Conservation (phyloP, 1,140 invertebrate genomes). For the Zaprionus vittiger region DNA sequence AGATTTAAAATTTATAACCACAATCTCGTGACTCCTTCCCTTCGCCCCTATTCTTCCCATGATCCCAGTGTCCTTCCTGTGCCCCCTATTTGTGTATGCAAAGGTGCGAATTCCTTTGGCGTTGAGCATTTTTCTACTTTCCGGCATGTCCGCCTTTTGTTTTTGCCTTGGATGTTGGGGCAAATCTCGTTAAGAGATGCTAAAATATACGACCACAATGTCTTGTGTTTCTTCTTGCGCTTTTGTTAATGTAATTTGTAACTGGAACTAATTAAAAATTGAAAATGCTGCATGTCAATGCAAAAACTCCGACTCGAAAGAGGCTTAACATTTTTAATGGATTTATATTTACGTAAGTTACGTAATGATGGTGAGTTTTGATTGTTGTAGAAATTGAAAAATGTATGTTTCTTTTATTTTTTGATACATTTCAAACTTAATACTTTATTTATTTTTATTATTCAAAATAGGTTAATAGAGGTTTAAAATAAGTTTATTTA, state of each 20-base stretch:
- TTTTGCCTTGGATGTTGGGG: conserved; percentile 32
- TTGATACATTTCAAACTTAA: background rate
- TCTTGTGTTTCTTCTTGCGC: conserved; percentile 30
- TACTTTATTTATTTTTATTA: background rate
- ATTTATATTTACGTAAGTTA: background rate
- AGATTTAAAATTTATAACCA: conserved; percentile 84
- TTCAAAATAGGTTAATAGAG: too few relatives aligned
- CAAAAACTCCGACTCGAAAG: background rate
- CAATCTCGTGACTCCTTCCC: conserved; percentile 5
- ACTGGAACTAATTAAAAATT: conserved; percentile 79
- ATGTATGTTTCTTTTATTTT: background rate
- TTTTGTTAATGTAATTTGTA: conserved; percentile 76
- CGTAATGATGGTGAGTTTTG: background rate
- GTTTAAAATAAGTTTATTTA: background rate
- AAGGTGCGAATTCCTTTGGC: conserved; percentile 72
- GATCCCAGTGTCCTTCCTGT: background rate
- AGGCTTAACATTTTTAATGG: conserved; percentile 6
- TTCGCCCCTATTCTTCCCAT: background rate
- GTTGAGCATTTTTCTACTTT: conserved; percentile 28
- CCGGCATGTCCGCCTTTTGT: conserved; percentile 42
- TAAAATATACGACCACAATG: conserved; percentile 80
- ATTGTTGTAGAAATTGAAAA: background rate
- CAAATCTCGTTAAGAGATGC: conserved; percentile 79
- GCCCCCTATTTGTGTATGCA: conserved; percentile 74
- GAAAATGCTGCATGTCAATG: conserved; percentile 41